Evolutionary conservation across 30 jellyfish, hydroid and myxozoan genomes (phyloP).

Genomic region (Hydra vulgaris): DNA sequence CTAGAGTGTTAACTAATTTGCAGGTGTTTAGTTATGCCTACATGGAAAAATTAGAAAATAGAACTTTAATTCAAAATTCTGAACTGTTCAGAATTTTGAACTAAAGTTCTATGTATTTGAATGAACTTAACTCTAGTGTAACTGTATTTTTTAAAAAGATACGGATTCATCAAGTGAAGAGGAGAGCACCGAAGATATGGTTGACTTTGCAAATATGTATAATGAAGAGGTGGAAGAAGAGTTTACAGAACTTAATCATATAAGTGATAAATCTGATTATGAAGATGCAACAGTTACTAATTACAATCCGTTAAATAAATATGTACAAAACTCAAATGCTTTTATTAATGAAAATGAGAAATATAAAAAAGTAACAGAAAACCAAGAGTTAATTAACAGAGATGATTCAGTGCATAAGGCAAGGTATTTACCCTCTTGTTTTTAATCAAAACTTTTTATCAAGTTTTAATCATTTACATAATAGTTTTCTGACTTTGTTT

Average conservation of each 20-base stretch:
- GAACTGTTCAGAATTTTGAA: no score
- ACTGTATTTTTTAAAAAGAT: not conserved
- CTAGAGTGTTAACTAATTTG: no score
- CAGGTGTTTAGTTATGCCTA: no score
- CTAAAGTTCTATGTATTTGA: no score
- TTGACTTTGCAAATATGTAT: constrained; percentile 52
- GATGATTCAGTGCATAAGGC: constrained; percentile 42
- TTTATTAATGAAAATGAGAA: not conserved
- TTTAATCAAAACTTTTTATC: no score
- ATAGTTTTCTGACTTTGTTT: no score
- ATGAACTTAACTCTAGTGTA: constrained; percentile 17
- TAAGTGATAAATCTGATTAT: not conserved
- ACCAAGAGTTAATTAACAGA: not conserved
- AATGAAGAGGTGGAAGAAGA: constrained; percentile 19
- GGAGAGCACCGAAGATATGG: constrained; percentile 50
- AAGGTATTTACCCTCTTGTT: constrained; percentile 54
- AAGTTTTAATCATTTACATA: no score
- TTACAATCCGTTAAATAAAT: not conserved
- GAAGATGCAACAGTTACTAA: not conserved
- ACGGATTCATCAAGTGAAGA: constrained; percentile 50
- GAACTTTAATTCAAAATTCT: no score
- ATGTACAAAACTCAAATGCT: no score
- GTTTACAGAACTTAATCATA: not conserved
- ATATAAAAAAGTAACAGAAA: not conserved
- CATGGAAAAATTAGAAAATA: no score